Percentiles rank a stretch among this genome's conserved stretches.
Conservation (phyloP, 1,140 invertebrate species). For the Coelopa frigida region DNA sequence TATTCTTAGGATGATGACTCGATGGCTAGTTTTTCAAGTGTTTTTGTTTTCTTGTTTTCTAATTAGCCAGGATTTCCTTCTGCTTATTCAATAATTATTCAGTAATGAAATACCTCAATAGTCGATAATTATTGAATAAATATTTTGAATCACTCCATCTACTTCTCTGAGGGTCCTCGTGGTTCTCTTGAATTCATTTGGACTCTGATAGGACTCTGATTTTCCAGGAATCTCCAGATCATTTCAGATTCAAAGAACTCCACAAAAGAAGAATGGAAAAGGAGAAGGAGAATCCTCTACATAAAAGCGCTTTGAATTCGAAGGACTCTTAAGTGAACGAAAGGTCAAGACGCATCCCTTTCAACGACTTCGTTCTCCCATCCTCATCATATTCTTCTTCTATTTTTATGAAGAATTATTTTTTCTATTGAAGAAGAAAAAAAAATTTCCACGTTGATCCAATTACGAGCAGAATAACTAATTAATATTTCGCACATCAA, state of each 20-base stretch:
- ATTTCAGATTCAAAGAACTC: no score
- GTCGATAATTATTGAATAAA: no score
- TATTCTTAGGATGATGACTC: background rate
- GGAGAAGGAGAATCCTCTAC: no score
- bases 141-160: no score
- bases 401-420: background rate
- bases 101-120: slow-evolving; percentile 1
- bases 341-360: background rate
- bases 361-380: background rate
- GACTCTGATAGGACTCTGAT: slow-evolving; percentile 1
- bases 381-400: background rate
- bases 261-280: no score
- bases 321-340: no score
- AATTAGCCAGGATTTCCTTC: background rate
- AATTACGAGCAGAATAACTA: slow-evolving; percentile 34
- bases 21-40: slow-evolving; percentile 3
- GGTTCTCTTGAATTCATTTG: slow-evolving; percentile 3
- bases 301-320: no score
- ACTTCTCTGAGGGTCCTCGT: background rate
- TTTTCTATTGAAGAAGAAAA: background rate
- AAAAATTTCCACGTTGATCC: slow-evolving; percentile 16
- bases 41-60: background rate
- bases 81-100: slow-evolving; percentile 2
- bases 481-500: slow-evolving; percentile 44
- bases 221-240: background rate